Evolutionary conservation across 2,888 invertebrate species (phyloP).

Genomic region (Melipona bicolor): DNA sequence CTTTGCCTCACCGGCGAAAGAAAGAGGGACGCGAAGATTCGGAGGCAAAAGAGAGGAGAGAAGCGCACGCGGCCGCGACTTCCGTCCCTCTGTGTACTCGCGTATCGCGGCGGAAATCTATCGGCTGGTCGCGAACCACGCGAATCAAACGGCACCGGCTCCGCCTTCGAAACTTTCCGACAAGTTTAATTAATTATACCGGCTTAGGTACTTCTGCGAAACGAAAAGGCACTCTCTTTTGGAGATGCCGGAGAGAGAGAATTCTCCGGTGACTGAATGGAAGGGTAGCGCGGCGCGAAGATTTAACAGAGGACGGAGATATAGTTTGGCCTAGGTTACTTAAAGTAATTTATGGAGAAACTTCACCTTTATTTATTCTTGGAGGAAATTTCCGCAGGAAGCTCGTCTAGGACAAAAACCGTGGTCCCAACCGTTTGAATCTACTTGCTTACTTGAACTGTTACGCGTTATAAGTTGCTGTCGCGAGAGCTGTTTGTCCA

Average conservation of each 20-base stretch:
- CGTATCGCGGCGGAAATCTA: conserved; percentile 63
- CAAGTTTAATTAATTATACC: conserved; percentile 59
- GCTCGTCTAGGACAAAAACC: too few relatives aligned
- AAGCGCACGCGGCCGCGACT: conserved; percentile 20
- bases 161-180: conserved; percentile 31
- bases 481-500: too few relatives aligned
- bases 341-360: neutral
- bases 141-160: conserved; percentile 52
- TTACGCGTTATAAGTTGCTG: neutral
- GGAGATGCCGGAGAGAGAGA: neutral
- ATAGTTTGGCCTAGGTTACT: conserved; percentile 1
- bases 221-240: conserved; percentile 1
- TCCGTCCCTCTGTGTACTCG: conserved; percentile 20
- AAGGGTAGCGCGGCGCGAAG: neutral
- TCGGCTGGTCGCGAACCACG: conserved; percentile 44
- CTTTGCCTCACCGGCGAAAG: conserved; percentile 63
- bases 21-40: conserved; percentile 53
- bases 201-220: neutral
- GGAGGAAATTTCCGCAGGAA: too few relatives aligned
- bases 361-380: neutral
- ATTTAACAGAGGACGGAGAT: neutral
- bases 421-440: neutral
- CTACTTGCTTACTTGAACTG: neutral
- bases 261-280: neutral
- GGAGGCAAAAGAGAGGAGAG: conserved; percentile 36